Evolutionary conservation across 2,113 vertebrate species (phyloP), one percentile per base, ranked within the genome.

Genomic region (Lasiurus borealis): DNA sequence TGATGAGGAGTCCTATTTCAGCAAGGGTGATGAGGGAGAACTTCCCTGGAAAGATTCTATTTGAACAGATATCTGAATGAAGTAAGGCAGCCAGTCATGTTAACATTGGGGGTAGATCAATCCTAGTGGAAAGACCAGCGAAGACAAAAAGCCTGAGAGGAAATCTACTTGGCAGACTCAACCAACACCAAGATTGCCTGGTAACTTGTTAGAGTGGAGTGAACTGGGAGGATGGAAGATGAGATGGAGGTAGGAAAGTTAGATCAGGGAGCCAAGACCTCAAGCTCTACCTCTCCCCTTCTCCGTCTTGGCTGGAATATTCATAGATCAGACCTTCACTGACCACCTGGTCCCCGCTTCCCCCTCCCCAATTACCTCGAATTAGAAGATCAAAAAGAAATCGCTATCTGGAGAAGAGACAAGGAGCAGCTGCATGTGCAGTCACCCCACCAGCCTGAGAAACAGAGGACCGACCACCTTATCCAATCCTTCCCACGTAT

Each of bases 31-130:
- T 77, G 59, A 88, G 6, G 19, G 27, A 76, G 29, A 13, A 1
- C 36, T 71, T 68, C 19, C 27, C 27, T 46, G 34, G 66, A 72
- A 83, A 92, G 64, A 15, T 78, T 19, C 40, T 93, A 48, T 57
- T 90, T 76, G 78, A 75, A 89, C 15, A 92, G 66, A 87, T 27
- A 87, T 71, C 23, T 76, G n/a, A 93, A 48, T 86, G 40, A 85
- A 88, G 25, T 88, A 52, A 91, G 54, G 59, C 44, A 76, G 3
- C 11, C 82, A 72, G 18, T 76, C 54, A 34, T 76, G 66, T n/a
- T 91, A 71, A 82, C 25, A n/a, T 7, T 46, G n/a, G 23, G 14
- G 36, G 23, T 80, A 85, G 5, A 89, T 76, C 3, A 93, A 81
- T 87, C 46, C 59, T 59, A 76, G 10, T 3, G 71, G 44, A 92